Evolutionary conservation across 2,797 vertebrate genomes (phyloP), one percentile per base, ranked within the genome.

Genomic region (Vespertilio murinus): DNA sequence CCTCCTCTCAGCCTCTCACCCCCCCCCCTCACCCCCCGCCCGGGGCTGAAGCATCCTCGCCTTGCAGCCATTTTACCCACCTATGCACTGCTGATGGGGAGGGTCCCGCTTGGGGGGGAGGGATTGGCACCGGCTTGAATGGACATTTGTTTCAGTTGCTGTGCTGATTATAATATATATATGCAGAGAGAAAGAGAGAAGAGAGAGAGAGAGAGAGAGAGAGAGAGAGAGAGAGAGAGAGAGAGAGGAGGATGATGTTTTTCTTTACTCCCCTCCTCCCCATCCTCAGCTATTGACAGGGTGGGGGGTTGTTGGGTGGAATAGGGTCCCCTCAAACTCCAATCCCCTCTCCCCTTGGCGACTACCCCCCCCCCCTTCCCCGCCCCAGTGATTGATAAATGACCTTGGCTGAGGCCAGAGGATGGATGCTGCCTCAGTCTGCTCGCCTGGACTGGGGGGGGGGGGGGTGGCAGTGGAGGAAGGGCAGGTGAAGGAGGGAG

Each of bases 61-160:
- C 80, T 93, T 94, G 96, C 94, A 97, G 95, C 95, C 97, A 97
- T 97, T 95, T 97, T 97, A 92, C 80, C 65, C 86, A 91, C 93
- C 33, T 87, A 91, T 90, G 94, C 94, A 92, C 81, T 81, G 88
- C 95, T 92, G 64, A 9, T 40, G 74, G 83, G 92, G 89, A 79
- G 90, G 90, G 87, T 56, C 80, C 75, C 28, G 42, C 78, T 69
- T 35, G 28, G 25, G 69, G 93, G 88, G 61, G 65, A 47, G 88
- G 49, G 69, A 18, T 25, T 33, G 77, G 30, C 40, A 54, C 23
- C n/a, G 65, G 56, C 70, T 82, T 88, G 88, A 82, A 56, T 80
- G 82, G 52, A 45, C n/a, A 35, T 93, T 88, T 79, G 45, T 91
- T 93, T 88, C 59, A 28, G 49, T 79, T 45, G 75, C 35, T 83